Evolutionary conservation across 2,797 vertebrate genomes (phyloP).

Genomic region (Rhinella marina): DNA sequence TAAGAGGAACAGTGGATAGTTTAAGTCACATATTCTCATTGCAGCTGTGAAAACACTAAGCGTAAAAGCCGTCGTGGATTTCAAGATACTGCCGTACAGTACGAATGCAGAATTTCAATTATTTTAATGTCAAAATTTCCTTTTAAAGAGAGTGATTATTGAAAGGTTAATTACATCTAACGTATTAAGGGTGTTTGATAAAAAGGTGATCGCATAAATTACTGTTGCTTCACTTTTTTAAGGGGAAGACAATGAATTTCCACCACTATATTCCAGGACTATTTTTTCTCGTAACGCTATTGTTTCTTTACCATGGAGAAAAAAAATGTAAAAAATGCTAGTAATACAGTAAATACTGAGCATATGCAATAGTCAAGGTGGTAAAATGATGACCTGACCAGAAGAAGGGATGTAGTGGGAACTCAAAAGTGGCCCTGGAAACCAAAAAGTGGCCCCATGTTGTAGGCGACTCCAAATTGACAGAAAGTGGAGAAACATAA

Average conservation of each 20-base stretch:
- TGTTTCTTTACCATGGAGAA: too few species aligned
- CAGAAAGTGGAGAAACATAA: too few species aligned
- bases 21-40: slow-evolving; percentile 42
- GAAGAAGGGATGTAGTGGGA: too few species aligned
- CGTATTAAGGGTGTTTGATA: background rate
- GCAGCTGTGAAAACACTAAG: slow-evolving; percentile 58
- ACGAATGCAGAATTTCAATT: slow-evolving; percentile 17
- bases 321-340: too few species aligned
- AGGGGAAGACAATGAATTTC: background rate
- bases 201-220: background rate
- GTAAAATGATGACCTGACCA: too few species aligned
- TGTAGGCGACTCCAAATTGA: too few species aligned
- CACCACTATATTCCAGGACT: background rate
- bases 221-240: background rate
- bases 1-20: slow-evolving; percentile 39
- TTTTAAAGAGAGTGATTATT: background rate
- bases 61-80: slow-evolving; percentile 20
- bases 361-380: too few species aligned
- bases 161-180: background rate
- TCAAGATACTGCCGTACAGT: slow-evolving; percentile 4
- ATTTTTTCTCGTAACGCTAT: background rate
- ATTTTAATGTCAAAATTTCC: slow-evolving; percentile 1
- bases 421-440: too few species aligned
- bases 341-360: too few species aligned
- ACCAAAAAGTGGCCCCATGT: too few species aligned